These are phyloP conservation scores for Panorpa germanica DNA, from an alignment of 2,888 invertebrate species.

Conservation along the genomic window DNA sequence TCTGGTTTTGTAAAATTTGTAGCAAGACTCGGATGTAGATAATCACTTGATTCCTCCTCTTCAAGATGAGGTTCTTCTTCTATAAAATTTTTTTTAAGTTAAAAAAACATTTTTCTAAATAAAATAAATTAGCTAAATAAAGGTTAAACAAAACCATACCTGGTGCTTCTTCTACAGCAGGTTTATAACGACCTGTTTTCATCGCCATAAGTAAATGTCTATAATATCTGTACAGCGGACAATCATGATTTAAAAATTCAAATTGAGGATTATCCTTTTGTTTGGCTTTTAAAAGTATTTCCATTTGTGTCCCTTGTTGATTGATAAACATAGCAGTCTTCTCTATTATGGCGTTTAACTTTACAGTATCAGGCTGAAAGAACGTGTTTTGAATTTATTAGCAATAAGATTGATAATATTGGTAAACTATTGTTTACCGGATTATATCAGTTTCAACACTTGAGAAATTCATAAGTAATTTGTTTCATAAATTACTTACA, in stretches of 20 bases:
- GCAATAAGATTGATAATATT: background rate
- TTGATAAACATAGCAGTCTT: constrained; percentile 82
- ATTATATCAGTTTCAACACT: background rate
- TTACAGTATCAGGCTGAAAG: constrained; percentile 64
- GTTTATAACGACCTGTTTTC: constrained; percentile 39
- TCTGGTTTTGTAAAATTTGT: too few relatives aligned
- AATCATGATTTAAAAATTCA: constrained; percentile 76
- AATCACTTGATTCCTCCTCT: too few relatives aligned
- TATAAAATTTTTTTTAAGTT: too few relatives aligned
- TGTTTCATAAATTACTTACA: constrained; percentile 28
- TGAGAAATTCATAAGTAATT: background rate
- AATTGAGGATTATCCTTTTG: constrained; percentile 88
- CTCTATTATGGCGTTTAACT: constrained; percentile 85
- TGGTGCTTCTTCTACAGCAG: constrained; percentile 7
- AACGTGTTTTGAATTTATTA: constrained; percentile 12
- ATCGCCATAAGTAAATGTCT: constrained; percentile 52
- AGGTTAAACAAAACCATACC: constrained; percentile 9
- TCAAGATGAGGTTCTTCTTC: too few relatives aligned
- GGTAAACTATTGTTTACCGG: background rate
- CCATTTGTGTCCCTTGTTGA: constrained; percentile 92
- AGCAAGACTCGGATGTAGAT: too few relatives aligned
- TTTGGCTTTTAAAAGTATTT: constrained; percentile 94
- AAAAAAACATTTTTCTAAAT: too few relatives aligned
- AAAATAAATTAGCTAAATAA: too few relatives aligned
- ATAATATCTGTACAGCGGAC: constrained; percentile 75